Evolutionary conservation across 2,888 invertebrate genomes (phyloP), one percentile per base, ranked within the genome.

Genomic region (Morpho achilles): DNA sequence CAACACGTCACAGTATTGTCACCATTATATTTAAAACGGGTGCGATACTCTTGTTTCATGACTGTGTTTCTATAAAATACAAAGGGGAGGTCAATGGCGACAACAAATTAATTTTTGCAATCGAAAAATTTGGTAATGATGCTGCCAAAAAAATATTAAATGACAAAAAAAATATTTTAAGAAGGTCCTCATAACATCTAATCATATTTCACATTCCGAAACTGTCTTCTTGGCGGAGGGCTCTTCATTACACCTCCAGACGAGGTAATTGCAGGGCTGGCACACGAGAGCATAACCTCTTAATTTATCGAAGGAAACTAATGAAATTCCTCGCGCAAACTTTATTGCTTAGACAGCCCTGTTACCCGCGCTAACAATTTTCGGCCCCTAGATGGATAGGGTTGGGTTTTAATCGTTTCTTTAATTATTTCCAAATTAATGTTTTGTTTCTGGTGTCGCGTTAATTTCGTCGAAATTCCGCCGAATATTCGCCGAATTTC

Each of bases 291-390:
- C 86, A 89, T 89, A 88, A 89, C 88, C 87, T 87, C 87, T 88
- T 90, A 89, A 90, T 89, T 90, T 90, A 90, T 90, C 88, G 88
- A 86, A 90, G 82, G 80, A 87, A 90, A 88, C 87, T 90, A 90
- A 89, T 90, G 89, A 90, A 90, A 90, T 90, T 90, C 90, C 87
- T 32, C 77, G 74, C 74, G 81, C 82, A 79, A 83, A 89, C 79
- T 89, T 90, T 89, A 90, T 87, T 85, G 85, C 87, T 71, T 84
- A 82, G 87, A 82, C 89, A 86, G 75, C 87, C 88, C 85, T 87
- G 82, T 83, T 82, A 80, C 71, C 79, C 60, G 63, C 72, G 78
- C 82, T 80, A 82, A 82, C 84, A 86, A 87, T 84, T 87, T 88
- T 85, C 79, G 83, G 79, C 77, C 77, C 75, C 64, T 63, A 67